Evolutionary conservation across 2,797 vertebrate genomes (phyloP), one percentile per base, ranked within the genome.

Genomic region (Danio tinwini): DNA sequence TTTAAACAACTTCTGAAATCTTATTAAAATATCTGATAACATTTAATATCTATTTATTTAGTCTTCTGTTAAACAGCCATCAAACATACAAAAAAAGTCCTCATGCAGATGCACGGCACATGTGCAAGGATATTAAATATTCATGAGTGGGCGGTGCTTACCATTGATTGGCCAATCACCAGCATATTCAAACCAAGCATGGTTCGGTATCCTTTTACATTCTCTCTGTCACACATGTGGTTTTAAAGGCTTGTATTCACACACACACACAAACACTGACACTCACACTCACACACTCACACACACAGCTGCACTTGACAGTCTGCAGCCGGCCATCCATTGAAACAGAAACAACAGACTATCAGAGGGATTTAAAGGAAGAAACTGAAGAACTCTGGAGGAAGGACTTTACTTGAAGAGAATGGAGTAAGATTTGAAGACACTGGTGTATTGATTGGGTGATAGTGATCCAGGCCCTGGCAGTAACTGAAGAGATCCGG

Each of bases 151-250:
- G 84, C 29, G 61, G 76, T 40, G 70, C 40, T 52, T 68, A n/a
- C 19, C 4, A 12, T 16, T 39, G 14, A 44, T n/a, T n/a, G 82
- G 87, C 91, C 91, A 21, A 89, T 90, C 21, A 47, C 85, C 88
- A 93, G 88, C 92, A 90, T 86, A 92, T 87, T 91, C 93, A 90
- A 90, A 91, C 87, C 85, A 89, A 83, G 85, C 90, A 64, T 68
- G 87, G 83, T 80, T 85, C 84, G 92, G 93, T 93, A 93, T 95
- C 94, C 90, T 94, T 94, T 95, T 95, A 94, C 95, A 95, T 94
- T 86, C 92, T 91, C 76, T 44, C 58, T 76, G 61, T 81, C 67
- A 80, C 76, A 73, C 74, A 72, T 82, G 81, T 82, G 83, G 85
- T 91, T 91, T 93, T 92, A 90, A 93, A 94, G 93, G 88, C 90